A percentile compares a stretch with the other conserved stretches of the same genome.
phyloP scores from a whole-genome alignment of 2,797 vertebrate genomes.

The Arnoldichthys spilopterus region DNA sequence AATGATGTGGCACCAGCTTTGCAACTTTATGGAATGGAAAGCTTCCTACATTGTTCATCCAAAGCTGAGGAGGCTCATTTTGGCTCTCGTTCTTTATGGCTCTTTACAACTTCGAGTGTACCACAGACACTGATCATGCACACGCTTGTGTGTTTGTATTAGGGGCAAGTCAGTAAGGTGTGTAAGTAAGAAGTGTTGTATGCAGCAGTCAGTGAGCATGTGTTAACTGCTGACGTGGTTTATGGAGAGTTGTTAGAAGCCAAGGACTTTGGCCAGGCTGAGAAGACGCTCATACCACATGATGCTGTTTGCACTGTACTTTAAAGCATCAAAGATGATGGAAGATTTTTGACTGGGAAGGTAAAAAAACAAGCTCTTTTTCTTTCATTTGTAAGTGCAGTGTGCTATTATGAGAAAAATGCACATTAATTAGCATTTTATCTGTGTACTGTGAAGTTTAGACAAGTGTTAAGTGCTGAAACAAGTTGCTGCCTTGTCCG shows the following conservation, averaged over 20 bases:
- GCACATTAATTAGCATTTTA: not conserved
- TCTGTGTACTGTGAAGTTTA: no score
- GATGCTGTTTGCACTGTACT: not conserved
- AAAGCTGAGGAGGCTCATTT: not conserved
- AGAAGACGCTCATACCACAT: slow-evolving; percentile 5
- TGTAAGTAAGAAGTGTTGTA: slow-evolving; percentile 19
- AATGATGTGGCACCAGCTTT: not conserved
- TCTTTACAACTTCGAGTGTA: not conserved
- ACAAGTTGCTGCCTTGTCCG: no score
- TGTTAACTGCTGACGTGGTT: slow-evolving; percentile 44
- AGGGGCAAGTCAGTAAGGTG: slow-evolving; percentile 19
- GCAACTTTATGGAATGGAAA: not conserved
- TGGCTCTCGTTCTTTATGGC: slow-evolving; percentile 2
- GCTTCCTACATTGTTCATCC: not conserved
- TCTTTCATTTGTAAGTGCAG: no score
- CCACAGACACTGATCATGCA: slow-evolving; percentile 5
- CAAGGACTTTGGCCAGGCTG: slow-evolving; percentile 16
- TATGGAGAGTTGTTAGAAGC: slow-evolving; percentile 34
- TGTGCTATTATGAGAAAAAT: no score
- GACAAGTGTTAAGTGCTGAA: no score
- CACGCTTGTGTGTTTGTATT: slow-evolving; percentile 9
- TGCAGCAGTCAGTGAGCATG: not conserved
- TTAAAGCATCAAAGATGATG: not conserved
- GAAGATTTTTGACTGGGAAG: slow-evolving; percentile 3
- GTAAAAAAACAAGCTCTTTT: slow-evolving; percentile 5